Base-by-base conservation (phyloP, 2,888 invertebrate species). In the Archips xylosteana region DNA sequence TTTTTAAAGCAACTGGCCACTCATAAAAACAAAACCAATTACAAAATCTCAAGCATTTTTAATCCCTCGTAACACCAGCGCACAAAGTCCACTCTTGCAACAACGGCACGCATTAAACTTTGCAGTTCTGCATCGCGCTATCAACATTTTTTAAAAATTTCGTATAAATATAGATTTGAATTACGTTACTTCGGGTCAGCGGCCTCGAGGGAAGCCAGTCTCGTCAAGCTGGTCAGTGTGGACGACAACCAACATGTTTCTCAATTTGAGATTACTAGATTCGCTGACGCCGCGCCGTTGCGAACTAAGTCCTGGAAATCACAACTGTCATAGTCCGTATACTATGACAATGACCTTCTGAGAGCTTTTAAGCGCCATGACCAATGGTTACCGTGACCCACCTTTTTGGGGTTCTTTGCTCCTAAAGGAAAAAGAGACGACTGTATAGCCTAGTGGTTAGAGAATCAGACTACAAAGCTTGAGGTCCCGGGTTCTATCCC, bases 181-280 rank as follows among this genome's bases (percentile, higher is more conserved):
- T 47, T 12, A 4, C 3, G 5, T 34, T 2, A 0, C 0, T 2
- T 4, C 3, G 70, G 70, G 62, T 63, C 70, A 63, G 6, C 6
- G 5, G 45, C 45, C 39, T 36, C 60, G 34, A 6, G 70, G 70
- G 13, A 54, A 70, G 63, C 54, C 70, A 70, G 70, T 70, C 0
- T 54, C 32, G 63, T 63, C 70, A 57, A 63, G 34, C 70, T 70
- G 70, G 54, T 54, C 8, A 54, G 45, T 47, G 1, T 70, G 47
- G 70, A 23, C 51, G 23, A 23, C n/a, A n/a, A n/a, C 23, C 23
- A 23, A 23, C 23, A 66, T 12, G n/a, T 23, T 42, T n/a, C 23
- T 47, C 47, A 47, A 12, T 47, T 10, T 13, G 47, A 47, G 13
- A 47, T 47, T 23, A 23, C 23, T 23, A 23, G 23, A 23, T 23